These are phyloP conservation scores for Drosophila erecta DNA, from an alignment of 1,140 invertebrate genomes.

Conservation along the genomic window DNA sequence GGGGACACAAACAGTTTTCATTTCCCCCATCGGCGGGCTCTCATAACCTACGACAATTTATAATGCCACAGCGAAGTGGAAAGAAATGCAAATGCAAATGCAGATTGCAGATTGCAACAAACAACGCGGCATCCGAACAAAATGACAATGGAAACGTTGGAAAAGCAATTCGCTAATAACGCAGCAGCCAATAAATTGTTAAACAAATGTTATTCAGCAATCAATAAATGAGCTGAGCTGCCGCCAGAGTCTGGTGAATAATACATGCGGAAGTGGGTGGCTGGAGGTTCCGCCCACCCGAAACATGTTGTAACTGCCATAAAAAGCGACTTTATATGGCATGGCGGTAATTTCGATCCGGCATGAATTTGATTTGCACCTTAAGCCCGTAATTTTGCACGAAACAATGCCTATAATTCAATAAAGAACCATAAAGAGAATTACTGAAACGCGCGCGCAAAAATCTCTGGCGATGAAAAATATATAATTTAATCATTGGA, in stretches of 20 bases:
- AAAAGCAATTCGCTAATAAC: conserved; percentile 64
- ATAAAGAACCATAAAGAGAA: conserved; percentile 50
- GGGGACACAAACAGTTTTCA: conserved; percentile 58
- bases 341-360: conserved; percentile 42
- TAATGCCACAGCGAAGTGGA: conserved; percentile 47
- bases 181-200: conserved; percentile 69
- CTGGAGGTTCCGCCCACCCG: conserved; percentile 13
- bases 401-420: conserved; percentile 70
- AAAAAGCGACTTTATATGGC: conserved; percentile 26
- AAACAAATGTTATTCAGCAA: conserved; percentile 79
- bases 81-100: conserved; percentile 57
- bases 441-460: conserved; percentile 25
- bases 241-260: conserved; percentile 47
- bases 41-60: conserved; percentile 80
- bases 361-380: conserved; percentile 69
- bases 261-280: conserved; percentile 63
- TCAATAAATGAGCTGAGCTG: conserved; percentile 72
- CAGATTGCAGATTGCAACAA: conserved; percentile 15
- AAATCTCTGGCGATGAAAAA: conserved; percentile 48
- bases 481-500: conserved; percentile 18
- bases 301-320: conserved; percentile 75
- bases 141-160: conserved; percentile 47
- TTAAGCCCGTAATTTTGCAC: conserved; percentile 70
- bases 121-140: background rate
- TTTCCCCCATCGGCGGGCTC: conserved; percentile 34